Evolutionary conservation across 2,888 invertebrate genomes (phyloP).

Genomic region (Leucoptera coffeella): DNA sequence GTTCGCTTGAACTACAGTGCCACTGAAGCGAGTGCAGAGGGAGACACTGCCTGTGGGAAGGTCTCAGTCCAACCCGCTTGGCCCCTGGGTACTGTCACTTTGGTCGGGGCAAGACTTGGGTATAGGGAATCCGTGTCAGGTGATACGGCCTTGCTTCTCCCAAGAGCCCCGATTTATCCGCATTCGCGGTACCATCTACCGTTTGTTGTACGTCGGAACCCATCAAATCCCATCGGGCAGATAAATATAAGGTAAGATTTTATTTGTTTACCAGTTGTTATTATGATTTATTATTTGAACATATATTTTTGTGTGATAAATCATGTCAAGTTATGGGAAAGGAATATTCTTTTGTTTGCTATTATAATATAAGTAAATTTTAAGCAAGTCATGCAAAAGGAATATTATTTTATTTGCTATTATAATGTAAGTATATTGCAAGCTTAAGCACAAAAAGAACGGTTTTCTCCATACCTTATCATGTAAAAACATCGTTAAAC

Average conservation of each 20-base stretch:
- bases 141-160: slow-evolving; percentile 76
- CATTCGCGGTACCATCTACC: slow-evolving; percentile 86
- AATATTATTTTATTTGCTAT: too few relatives aligned
- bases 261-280: slow-evolving; percentile 1
- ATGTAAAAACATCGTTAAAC: too few relatives aligned
- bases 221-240: slow-evolving; percentile 63
- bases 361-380: too few relatives aligned
- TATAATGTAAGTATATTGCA: too few relatives aligned
- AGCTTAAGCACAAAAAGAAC: too few relatives aligned
- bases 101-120: slow-evolving; percentile 71
- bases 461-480: too few relatives aligned
- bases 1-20: slow-evolving; percentile 84
- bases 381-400: too few relatives aligned
- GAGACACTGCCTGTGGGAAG: slow-evolving; percentile 68
- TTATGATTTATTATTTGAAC: not conserved
- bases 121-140: slow-evolving; percentile 83
- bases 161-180: slow-evolving; percentile 84
- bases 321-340: too few relatives aligned
- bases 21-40: slow-evolving; percentile 70
- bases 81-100: slow-evolving; percentile 59
- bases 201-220: slow-evolving; percentile 73
- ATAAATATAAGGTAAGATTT: slow-evolving; percentile 80
- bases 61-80: slow-evolving; percentile 60
- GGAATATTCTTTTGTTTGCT: too few relatives aligned
- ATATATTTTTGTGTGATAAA: too few relatives aligned